These are phyloP conservation scores for Tiliacea citrago DNA, from an alignment of 2,888 invertebrate genomes.

Conservation along the genomic window DNA sequence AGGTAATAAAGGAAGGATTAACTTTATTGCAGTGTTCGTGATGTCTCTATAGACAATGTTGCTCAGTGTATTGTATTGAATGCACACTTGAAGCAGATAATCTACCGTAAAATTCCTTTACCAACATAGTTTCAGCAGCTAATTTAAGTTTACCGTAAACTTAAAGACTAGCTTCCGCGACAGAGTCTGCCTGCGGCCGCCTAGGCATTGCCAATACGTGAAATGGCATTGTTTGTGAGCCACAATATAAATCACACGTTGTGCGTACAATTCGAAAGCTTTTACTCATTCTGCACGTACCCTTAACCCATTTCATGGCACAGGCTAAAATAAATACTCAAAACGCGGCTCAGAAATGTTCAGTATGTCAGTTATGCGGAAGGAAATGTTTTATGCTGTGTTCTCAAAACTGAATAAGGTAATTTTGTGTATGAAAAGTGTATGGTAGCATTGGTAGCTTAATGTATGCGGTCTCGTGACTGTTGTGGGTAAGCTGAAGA, in stretches of 20 bases:
- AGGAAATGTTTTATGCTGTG: constrained; percentile 61
- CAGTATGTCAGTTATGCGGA: constrained; percentile 47
- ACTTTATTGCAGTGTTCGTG: constrained; percentile 10
- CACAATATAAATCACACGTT: constrained; percentile 87
- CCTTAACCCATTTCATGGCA: constrained; percentile 73
- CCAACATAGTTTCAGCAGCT: constrained; percentile 81
- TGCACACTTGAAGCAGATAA: constrained; percentile 43
- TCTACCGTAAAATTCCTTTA: constrained; percentile 67
- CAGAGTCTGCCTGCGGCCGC: constrained; percentile 74
- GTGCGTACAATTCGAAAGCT: constrained; percentile 74
- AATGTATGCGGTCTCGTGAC: constrained; percentile 64
- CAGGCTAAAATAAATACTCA: constrained; percentile 60
- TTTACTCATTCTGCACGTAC: constrained; percentile 73
- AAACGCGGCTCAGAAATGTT: constrained; percentile 25
- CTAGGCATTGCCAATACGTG: constrained; percentile 74
- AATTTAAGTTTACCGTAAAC: constrained; percentile 89
- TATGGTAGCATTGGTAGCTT: constrained; percentile 44
- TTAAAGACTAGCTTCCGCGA: constrained; percentile 82
- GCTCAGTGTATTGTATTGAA: constrained; percentile 7
- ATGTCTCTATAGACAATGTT: constrained; percentile 24
- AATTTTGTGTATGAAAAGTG: constrained; percentile 62
- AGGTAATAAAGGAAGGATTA: constrained; percentile 32
- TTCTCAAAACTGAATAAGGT: constrained; percentile 56
- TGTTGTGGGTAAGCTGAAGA: constrained; percentile 40
- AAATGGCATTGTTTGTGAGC: constrained; percentile 86